These are phyloP conservation scores for Keiferia lycopersicella DNA, from an alignment of 2,888 invertebrate genomes.

Conservation along the genomic window DNA sequence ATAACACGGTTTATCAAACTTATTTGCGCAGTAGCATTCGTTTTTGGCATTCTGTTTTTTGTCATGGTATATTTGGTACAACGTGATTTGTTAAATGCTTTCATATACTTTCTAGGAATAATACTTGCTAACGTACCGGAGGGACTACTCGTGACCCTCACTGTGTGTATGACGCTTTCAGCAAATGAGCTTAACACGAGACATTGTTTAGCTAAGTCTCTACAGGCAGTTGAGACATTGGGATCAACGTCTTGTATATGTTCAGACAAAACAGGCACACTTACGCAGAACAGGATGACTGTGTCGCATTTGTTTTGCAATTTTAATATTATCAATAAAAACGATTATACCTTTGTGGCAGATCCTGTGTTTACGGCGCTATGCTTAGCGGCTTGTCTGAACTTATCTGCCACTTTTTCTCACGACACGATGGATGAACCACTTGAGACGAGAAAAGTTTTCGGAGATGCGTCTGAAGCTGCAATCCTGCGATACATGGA, in stretches of 20 bases:
- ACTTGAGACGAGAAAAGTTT: constrained; percentile 77
- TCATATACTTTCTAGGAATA: constrained; percentile 86
- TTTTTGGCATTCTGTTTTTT: constrained; percentile 86
- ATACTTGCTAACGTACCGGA: constrained; percentile 91
- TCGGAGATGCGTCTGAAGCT: constrained; percentile 87
- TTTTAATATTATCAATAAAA: constrained; percentile 82
- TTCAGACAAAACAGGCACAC: constrained; percentile 90
- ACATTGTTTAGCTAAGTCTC: constrained; percentile 89
- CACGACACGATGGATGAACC: constrained; percentile 71
- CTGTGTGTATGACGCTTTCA: constrained; percentile 88
- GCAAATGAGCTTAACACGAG: constrained; percentile 87
- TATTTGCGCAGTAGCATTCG: constrained; percentile 85
- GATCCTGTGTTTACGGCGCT: constrained; percentile 54
- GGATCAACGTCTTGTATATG: constrained; percentile 91
- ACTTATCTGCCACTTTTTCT: constrained; percentile 87
- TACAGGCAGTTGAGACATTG: constrained; percentile 89
- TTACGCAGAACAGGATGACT: constrained; percentile 87
- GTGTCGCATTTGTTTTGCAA: constrained; percentile 87
- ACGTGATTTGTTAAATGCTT: constrained; percentile 84
- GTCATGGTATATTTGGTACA: constrained; percentile 85
- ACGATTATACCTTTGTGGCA: constrained; percentile 77
- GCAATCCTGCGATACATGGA: constrained; percentile 86
- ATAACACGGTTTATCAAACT: constrained; percentile 88
- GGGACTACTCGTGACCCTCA: constrained; percentile 88
- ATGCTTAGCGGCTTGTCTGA: constrained; percentile 82